Percentiles rank a stretch among this genome's conserved stretches.
Conservation (phyloP, 2,888 invertebrate genomes). For the Altica lythri region DNA sequence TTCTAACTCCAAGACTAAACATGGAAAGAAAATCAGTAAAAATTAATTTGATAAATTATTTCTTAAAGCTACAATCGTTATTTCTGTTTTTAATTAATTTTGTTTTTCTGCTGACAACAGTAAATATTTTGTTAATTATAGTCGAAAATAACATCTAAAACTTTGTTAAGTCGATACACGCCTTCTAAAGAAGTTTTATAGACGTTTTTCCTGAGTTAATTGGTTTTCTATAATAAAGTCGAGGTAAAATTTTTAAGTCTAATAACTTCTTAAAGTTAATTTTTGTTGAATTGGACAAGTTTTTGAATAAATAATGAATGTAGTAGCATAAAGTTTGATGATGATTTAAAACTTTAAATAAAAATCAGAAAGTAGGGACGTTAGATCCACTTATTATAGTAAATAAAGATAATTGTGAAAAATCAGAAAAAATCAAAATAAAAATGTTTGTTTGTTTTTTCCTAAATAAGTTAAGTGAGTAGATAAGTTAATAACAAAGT, state of each 20-base stretch:
- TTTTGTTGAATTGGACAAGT: conserved; percentile 7
- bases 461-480: too few species aligned
- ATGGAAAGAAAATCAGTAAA: background rate
- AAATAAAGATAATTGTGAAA: too few species aligned
- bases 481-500: too few species aligned
- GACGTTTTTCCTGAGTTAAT: conserved; percentile 12
- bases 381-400: too few species aligned
- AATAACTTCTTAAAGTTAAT: conserved; percentile 5
- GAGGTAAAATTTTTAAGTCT: conserved; percentile 3
- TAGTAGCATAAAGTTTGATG: too few species aligned
- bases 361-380: too few species aligned
- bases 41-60: background rate
- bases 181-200: conserved; percentile 13
- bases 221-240: conserved; percentile 8
- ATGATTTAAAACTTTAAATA: too few species aligned
- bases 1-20: background rate
- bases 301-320: too few species aligned
- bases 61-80: too few species aligned
- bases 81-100: background rate
- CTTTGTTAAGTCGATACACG: conserved; percentile 3
- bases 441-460: too few species aligned
- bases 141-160: conserved; percentile 13
- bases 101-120: background rate
- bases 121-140: conserved; percentile 8
- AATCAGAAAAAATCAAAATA: too few species aligned